Conservation (phyloP, 2,888 invertebrate genomes). For the Camponotus fellah region DNA sequence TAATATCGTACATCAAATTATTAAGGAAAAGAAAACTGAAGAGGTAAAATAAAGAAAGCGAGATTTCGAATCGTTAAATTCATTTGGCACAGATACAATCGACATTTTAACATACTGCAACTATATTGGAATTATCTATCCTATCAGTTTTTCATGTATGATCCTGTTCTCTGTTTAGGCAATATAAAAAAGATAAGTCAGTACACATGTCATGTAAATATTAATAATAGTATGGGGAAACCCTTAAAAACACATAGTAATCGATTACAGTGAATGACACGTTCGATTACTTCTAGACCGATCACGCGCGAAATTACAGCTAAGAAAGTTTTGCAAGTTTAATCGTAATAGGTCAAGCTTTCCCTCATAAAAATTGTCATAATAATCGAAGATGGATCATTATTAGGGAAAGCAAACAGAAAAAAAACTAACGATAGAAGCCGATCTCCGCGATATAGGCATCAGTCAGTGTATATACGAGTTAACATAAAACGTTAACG, state of each 20-base stretch:
- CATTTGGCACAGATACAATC: constrained; percentile 85
- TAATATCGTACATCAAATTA: constrained; percentile 55
- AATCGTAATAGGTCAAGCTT: constrained; percentile 20
- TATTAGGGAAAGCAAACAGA: constrained; percentile 7
- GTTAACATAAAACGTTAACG: constrained; percentile 34
- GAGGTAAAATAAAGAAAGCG: constrained; percentile 45
- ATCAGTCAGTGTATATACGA: constrained; percentile 24
- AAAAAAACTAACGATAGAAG: constrained; percentile 26
- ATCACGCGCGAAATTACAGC: constrained; percentile 37
- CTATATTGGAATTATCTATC: constrained; percentile 79
- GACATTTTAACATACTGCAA: constrained; percentile 80
- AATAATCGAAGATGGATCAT: constrained; percentile 18
- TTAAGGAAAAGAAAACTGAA: constrained; percentile 57
- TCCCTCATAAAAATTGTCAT: neutral
- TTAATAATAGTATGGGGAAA: constrained; percentile 41
- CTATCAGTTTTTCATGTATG: constrained; percentile 77
- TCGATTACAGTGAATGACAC: constrained; percentile 80
- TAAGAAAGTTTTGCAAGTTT: constrained; percentile 33
- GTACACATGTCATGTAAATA: constrained; percentile 59
- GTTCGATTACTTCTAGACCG: constrained; percentile 79
- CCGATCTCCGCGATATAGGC: constrained; percentile 12
- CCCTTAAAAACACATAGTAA: constrained; percentile 68
- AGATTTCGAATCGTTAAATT: constrained; percentile 57
- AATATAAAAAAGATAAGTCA: constrained; percentile 67
- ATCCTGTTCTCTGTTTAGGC: constrained; percentile 71